phyloP scores from a whole-genome alignment of 2,797 vertebrate genomes.

The Clarias pachynema region DNA sequence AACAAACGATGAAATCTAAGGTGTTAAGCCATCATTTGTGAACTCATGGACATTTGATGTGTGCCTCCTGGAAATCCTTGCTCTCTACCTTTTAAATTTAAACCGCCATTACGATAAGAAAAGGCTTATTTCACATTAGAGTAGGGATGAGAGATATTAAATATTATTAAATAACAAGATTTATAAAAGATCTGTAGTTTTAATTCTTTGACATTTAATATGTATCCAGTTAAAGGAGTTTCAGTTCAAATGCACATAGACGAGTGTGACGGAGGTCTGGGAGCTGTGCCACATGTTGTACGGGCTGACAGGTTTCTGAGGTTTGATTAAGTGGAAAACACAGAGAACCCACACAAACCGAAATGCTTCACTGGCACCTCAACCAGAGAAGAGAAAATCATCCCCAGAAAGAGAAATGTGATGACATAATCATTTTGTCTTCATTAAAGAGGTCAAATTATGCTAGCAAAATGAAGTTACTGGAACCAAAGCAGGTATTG shows the following conservation, averaged over 20 bases:
- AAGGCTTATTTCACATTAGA: not conserved
- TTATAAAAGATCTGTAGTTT: not conserved
- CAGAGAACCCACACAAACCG: slow-evolving; percentile 54
- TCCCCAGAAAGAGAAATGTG: slow-evolving; percentile 22
- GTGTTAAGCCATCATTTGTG: slow-evolving; percentile 41
- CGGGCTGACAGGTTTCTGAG: slow-evolving; percentile 41
- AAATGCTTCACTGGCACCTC: slow-evolving; percentile 32
- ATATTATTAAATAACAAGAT: not conserved
- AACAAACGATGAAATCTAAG: not conserved
- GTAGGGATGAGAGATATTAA: not conserved
- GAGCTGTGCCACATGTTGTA: slow-evolving; percentile 13
- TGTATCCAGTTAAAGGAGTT: not conserved
- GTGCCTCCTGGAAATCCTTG: not conserved
- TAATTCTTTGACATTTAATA: not conserved
- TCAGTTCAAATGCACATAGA: not conserved
- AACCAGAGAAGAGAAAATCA: slow-evolving; percentile 14
- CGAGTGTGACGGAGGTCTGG: not conserved
- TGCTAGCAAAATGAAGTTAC: not conserved
- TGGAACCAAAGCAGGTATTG: not conserved
- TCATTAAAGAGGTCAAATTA: slow-evolving; percentile 19
- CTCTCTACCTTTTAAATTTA: slow-evolving; percentile 30
- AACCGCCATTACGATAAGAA: not conserved
- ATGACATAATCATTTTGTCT: slow-evolving; percentile 44
- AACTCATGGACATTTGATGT: not conserved
- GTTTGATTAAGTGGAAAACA: slow-evolving; percentile 63